Evolutionary conservation across 2,888 invertebrate genomes (phyloP), one percentile per base, ranked within the genome.

Genomic region (Erebia epiphron): DNA sequence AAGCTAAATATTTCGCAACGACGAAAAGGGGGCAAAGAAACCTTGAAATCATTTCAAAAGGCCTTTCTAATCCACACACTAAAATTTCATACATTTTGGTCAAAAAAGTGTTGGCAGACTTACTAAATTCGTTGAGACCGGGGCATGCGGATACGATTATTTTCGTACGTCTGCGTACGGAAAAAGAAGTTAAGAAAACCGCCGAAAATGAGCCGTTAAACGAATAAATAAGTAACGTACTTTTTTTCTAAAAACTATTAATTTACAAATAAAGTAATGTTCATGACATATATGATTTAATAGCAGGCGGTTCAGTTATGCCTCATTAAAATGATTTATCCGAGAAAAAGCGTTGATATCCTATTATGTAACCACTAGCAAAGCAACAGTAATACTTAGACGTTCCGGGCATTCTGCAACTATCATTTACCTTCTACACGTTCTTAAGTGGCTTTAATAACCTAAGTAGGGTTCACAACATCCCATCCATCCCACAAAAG

Each of bases 41-140:
- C 65, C 65, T 64, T 64, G 63, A 52, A 54, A 35, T 41, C 8
- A 65, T 65, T 65, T 65, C 41, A 65, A 65, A 54, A 65, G 21
- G 54, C 65, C 54, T 65, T 65, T 65, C 52, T 35, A 18, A 65
- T 64, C 2, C 5, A 52, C 35, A 26, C 16, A 54, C 35, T 5
- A 35, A 35, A 58, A 41, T 58, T 41, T 58, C 35, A 58, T 58
- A 58, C 67, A 49, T 16, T 49, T 43, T 21, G 58, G 14, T 5
- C 8, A 13, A n/a, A 58, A 35, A n/a, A n/a, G 14, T 9, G 26
- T 35, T n/a, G 14, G 58, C 26, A 35, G 35, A 11, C 11, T 1
- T 58, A 35, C 50, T 41, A 5, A 58, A n/a, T 35, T 41, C 35
- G 56, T 21, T 56, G 1, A 18, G 18, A 21, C 18, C 16, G 21